Conservation (phyloP, 2,888 invertebrate species). For the Flexamia atlantica region DNA sequence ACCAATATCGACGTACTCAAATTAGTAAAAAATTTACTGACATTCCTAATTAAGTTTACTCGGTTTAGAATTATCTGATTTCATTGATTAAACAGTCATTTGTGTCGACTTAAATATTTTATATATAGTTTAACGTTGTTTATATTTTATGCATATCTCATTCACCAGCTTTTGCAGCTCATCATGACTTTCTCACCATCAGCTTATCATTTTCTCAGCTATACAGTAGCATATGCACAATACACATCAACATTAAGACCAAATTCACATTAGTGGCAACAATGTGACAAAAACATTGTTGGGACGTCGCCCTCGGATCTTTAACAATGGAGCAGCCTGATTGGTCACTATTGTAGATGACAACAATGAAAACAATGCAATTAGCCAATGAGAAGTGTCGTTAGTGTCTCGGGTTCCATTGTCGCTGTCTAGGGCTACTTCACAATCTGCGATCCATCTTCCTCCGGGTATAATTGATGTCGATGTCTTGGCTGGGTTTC, state of each 20-base stretch:
- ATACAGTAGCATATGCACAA: too few relatives aligned
- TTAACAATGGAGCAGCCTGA: slow-evolving; percentile 37
- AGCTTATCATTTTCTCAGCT: too few relatives aligned
- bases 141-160: too few relatives aligned
- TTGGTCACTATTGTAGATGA: slow-evolving; percentile 50
- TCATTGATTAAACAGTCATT: too few relatives aligned
- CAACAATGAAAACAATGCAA: slow-evolving; percentile 57
- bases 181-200: too few relatives aligned
- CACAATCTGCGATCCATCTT: slow-evolving; percentile 27
- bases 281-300: slow-evolving; percentile 24
- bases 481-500: background rate
- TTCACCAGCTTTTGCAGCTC: too few relatives aligned
- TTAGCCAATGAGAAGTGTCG: slow-evolving; percentile 57
- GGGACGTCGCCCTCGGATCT: slow-evolving; percentile 17
- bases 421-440: slow-evolving; percentile 25
- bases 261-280: slow-evolving; percentile 30
- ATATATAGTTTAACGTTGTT: too few relatives aligned
- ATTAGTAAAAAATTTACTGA: too few relatives aligned
- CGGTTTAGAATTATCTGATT: too few relatives aligned
- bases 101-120: too few relatives aligned
- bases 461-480: background rate
- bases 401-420: slow-evolving; percentile 24
- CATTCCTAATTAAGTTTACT: too few relatives aligned
- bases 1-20: too few relatives aligned
- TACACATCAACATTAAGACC: slow-evolving; percentile 17